A percentile compares a stretch with the other conserved stretches of the same genome.
These are phyloP conservation scores for Podarcis cretensis DNA, from an alignment of 2,113 vertebrate genomes.

Conservation along the genomic window DNA sequence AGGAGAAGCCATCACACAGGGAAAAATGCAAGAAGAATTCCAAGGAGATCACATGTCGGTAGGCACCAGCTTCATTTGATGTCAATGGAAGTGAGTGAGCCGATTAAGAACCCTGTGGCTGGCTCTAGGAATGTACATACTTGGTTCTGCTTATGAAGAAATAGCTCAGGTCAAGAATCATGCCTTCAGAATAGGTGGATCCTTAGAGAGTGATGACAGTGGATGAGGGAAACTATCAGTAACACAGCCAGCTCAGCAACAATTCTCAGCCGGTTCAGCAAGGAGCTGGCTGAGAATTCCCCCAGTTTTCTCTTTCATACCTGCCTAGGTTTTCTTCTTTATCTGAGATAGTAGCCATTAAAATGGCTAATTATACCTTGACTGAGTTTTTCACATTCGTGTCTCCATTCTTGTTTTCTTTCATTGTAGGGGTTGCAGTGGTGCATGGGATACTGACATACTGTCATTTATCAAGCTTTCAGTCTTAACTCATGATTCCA, in stretches of 20 bases:
- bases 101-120: not conserved
- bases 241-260: too few species aligned
- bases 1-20: constrained; percentile 67
- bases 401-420: not conserved
- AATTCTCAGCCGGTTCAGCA: not conserved
- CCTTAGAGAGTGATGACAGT: not conserved
- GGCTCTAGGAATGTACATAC: not conserved
- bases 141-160: not conserved
- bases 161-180: not conserved
- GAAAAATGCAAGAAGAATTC: constrained; percentile 69
- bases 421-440: not conserved
- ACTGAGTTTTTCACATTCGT: too few species aligned
- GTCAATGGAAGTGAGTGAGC: constrained; percentile 15
- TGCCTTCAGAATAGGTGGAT: not conserved
- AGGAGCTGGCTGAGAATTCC: not conserved
- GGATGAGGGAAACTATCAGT: not conserved
- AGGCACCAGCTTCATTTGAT: constrained; percentile 37
- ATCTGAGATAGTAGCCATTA: not conserved
- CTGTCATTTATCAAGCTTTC: not conserved
- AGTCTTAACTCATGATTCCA: not conserved
- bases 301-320: not conserved
- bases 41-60: constrained; percentile 75
- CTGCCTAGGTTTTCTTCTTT: not conserved
- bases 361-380: too few species aligned
- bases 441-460: not conserved